Base-by-base conservation (phyloP, 1,140 invertebrate genomes). In the Pseudomyrmex pallidus region DNA sequence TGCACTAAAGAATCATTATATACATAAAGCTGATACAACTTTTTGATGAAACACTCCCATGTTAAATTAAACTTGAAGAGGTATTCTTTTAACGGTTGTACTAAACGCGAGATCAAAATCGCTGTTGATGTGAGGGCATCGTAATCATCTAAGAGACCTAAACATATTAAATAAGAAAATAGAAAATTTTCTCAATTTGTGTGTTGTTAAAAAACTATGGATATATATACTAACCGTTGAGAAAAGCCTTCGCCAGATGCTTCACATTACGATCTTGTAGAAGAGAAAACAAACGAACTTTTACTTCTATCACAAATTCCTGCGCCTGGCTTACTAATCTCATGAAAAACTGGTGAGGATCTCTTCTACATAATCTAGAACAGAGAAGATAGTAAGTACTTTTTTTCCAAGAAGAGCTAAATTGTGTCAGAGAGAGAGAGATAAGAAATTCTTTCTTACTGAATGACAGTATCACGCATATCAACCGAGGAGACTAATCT, bases 1-100 rank as follows among this genome's bases (percentile, higher is more conserved):
- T 96, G 95, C 64, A 96, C 94, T 76, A 95, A 92, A 56, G 95
- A 95, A 90, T 96, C 96, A 56, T 95, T 95, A 88, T 96, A 96
- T 48, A 96, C 95, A 89, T 95, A 95, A 77, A 94, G 95, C 77
- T 96, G 95, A 91, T 96, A 96, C n/a, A 96, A 92, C 88, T 95
- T 95, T 90, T 96, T 96, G 90, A 96, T 96, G 74, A 96, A 95
- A 78, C 95, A 92, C 74, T 95, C 95, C 96, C 96, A 96, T 0
- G 95, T 95, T 10, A 96, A 93, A 87, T 95, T 95, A 80, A 96
- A 95, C 83, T 95, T 94, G 70, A 93, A 94, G 52, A 96, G 91
- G 90, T 96, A 95, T 67, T 95, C 94, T 67, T 94, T 94, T 67
- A 96, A 88, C 54, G 95, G 95, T 83, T 95, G 94, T 64, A 96